Conservation (phyloP, 2,797 vertebrate species). For the Darevskia nairensis region DNA sequence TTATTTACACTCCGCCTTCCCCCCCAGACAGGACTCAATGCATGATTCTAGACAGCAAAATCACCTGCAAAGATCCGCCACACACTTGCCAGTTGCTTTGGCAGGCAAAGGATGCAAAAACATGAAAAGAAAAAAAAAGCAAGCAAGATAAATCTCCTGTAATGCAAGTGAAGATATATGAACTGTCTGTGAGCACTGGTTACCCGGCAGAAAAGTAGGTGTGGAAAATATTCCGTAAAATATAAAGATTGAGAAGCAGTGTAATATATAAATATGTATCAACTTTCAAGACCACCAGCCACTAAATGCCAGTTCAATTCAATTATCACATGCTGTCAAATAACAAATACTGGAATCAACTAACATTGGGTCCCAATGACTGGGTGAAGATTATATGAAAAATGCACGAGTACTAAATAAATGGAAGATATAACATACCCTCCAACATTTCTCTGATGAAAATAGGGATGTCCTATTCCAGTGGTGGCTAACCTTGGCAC, state of each 20-base stretch:
- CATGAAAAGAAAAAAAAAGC: too few species aligned
- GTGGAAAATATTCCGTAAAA: background rate
- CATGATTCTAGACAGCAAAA: background rate
- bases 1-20: too few species aligned
- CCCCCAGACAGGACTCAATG: too few species aligned
- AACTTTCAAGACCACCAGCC: background rate
- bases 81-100: too few species aligned
- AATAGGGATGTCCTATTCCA: too few species aligned
- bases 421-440: background rate
- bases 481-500: too few species aligned
- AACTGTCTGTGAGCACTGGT: background rate
- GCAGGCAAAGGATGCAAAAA: too few species aligned
- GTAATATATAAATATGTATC: background rate
- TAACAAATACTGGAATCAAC: background rate
- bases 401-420: background rate
- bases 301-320: background rate
- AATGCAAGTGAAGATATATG: background rate
- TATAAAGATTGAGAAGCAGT: background rate
- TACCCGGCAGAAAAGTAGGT: background rate
- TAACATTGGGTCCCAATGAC: background rate
- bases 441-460: too few species aligned
- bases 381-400: background rate
- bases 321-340: background rate
- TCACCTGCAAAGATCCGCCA: too few species aligned
- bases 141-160: background rate